phyloP scores from a whole-genome alignment of 2,113 vertebrate species.

The Stegostoma tigrinum region DNA sequence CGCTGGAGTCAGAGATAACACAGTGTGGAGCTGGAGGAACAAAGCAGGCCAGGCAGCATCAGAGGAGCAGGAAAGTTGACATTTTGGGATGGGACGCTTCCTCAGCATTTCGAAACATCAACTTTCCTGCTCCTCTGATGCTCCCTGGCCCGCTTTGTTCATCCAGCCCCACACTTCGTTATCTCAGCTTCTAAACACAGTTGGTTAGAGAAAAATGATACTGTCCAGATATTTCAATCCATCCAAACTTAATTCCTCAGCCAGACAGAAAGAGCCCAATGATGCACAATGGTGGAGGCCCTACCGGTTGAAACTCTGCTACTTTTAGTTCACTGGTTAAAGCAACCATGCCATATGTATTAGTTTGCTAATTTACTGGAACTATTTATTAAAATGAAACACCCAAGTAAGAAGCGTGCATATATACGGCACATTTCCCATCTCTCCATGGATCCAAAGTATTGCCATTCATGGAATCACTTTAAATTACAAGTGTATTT shows the following conservation, averaged over 20 bases:
- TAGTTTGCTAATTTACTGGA: not conserved
- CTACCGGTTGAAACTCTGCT: not conserved
- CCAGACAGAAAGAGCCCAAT: not conserved
- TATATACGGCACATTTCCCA: not conserved
- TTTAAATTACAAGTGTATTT: not conserved
- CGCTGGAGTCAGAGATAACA: too few relatives aligned
- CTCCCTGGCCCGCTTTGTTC: too few relatives aligned
- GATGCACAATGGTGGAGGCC: not conserved
- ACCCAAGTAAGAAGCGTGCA: not conserved
- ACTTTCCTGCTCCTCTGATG: too few relatives aligned
- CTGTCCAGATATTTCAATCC: not conserved
- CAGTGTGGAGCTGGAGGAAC: too few relatives aligned
- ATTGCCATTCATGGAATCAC: not conserved
- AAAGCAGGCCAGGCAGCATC: too few relatives aligned
- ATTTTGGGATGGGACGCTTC: too few relatives aligned
- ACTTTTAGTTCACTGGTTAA: not conserved
- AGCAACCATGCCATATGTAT: not conserved
- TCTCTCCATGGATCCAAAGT: too few relatives aligned
- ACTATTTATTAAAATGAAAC: not conserved
- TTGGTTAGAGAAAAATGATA: not conserved
- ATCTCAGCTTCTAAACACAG: too few relatives aligned
- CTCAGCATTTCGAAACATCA: too few relatives aligned
- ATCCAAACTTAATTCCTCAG: not conserved
- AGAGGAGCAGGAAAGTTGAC: too few relatives aligned
- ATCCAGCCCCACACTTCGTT: too few relatives aligned